A percentile compares a stretch with the other conserved stretches of the same genome.
phyloP scores from a whole-genome alignment of 2,113 vertebrate species.

The Rhipidura dahli region DNA sequence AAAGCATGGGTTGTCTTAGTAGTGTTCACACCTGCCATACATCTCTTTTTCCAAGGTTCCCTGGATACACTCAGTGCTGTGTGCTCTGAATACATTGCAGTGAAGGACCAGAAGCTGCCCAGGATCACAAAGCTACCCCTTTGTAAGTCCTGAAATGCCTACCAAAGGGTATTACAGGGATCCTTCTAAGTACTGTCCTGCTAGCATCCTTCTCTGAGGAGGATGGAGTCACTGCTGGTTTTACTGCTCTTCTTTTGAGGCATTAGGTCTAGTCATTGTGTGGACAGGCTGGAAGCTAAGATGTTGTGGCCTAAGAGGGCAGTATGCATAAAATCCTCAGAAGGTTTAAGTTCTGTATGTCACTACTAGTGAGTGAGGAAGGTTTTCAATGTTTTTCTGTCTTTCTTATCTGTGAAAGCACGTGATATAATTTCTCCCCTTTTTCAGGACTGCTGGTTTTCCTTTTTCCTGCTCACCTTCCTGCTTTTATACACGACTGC shows the following conservation, averaged over 20 bases:
- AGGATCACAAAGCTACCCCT: not conserved
- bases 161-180: not conserved
- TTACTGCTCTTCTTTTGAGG: not conserved
- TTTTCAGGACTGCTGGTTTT: not conserved
- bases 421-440: not conserved
- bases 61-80: not conserved
- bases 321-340: not conserved
- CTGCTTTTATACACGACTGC: not conserved
- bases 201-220: not conserved
- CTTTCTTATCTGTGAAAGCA: not conserved
- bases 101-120: not conserved
- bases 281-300: not conserved
- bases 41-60: not conserved
- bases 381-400: not conserved
- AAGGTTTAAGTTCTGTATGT: not conserved
- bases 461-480: not conserved
- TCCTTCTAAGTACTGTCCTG: not conserved
- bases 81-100: not conserved
- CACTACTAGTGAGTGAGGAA: not conserved
- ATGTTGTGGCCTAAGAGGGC: not conserved
- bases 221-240: not conserved
- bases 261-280: not conserved
- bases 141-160: not conserved
- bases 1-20: not conserved
- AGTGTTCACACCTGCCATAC: not conserved